Evolutionary conservation across 2,113 vertebrate species (phyloP), one percentile per base, ranked within the genome.

Genomic region (Pangasianodon gigas): DNA sequence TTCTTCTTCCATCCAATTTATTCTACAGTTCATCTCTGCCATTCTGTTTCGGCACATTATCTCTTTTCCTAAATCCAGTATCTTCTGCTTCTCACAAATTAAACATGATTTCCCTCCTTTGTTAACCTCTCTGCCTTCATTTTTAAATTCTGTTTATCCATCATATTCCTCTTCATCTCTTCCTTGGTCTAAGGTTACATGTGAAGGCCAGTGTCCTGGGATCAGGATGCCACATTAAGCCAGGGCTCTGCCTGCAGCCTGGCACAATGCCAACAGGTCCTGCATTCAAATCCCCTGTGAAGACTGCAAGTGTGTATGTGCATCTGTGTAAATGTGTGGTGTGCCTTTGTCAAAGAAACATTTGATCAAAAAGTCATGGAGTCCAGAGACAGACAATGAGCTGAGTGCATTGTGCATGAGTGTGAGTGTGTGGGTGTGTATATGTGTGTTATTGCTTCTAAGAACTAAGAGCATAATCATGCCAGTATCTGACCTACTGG

Each of bases 381-480:
- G 81, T 87, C 80, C 77, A 79, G 87, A 75, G 46, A 62, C 51
- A 89, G 84, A 32, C 83, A 89, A 65, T 84, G 83, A 82, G 75
- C 52, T 84, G 65, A 54, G 83, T 75, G n/a, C 18, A 26, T 41
- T 75, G 51, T 67, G 74, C 1, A 2, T n/a, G 52, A 26, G 54
- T 62, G 18, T 80, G 89, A n/a, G n/a, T 80, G 77, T 29, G 44
- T 85, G 44, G 24, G 84, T 86, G 62, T 69, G 37, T 89, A 29
- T 60, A 9, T 89, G 62, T 89, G 85, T 87, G 75, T 88, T 90
- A 86, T 82, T 89, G 88, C 88, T 88, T 84, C 89, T 62, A 69
- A 89, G 90, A 89, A 90, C 81, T 87, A 46, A 74, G 75, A 74
- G 85, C 84, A 83, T 69, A 90, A 85, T 91, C 84, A 65, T 89